Evolutionary conservation across 2,113 vertebrate species (phyloP).

Genomic region (Paramormyrops kingsleyae): DNA sequence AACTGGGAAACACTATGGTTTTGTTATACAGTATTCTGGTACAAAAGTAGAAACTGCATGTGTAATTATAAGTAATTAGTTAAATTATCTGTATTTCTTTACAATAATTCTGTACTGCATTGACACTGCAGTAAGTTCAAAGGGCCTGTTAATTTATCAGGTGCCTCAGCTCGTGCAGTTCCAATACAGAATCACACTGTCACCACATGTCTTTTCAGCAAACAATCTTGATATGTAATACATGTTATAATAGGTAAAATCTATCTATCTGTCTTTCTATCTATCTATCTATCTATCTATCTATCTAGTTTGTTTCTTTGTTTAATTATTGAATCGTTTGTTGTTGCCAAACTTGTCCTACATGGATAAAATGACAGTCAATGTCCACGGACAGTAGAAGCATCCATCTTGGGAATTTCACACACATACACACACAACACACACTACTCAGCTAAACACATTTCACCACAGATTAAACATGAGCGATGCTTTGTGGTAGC

Average conservation of each 20-base stretch:
- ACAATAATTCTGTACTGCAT: not conserved
- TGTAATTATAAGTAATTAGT: not conserved
- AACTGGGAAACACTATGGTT: not conserved
- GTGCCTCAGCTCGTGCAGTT: not conserved
- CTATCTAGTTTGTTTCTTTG: not conserved
- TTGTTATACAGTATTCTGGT: not conserved
- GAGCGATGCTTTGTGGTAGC: conserved; percentile 41
- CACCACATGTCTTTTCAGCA: not conserved
- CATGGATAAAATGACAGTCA: not conserved
- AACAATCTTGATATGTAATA: not conserved
- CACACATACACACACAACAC: not conserved
- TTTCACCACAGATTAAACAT: conserved; percentile 29
- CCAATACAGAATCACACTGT: not conserved
- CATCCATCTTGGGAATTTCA: conserved; percentile 20
- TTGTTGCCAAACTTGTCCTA: not conserved
- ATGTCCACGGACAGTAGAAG: not conserved
- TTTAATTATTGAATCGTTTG: not conserved
- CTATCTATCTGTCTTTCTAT: not conserved
- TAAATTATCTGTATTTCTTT: not conserved
- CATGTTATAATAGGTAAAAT: not conserved
- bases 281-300: not conserved
- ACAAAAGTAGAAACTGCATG: not conserved
- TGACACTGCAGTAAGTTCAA: not conserved
- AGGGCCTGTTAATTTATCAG: not conserved
- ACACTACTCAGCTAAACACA: conserved; percentile 14